Conservation (phyloP, 2,113 vertebrate genomes). For the Nothoprocta perdicaria region DNA sequence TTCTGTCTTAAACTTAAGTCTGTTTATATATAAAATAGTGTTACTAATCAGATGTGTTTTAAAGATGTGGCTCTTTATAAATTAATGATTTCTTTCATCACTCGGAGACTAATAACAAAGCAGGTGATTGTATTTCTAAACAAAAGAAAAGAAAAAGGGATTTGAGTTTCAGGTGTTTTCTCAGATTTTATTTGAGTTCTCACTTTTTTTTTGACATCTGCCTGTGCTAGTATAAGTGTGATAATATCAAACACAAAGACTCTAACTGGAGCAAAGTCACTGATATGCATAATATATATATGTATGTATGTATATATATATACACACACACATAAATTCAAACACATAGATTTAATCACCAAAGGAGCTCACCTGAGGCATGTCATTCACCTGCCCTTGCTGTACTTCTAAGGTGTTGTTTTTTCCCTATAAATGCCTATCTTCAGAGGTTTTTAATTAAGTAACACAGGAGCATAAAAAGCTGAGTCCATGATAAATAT, state of each 20-base stretch:
- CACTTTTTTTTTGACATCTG: not conserved
- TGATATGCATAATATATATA: not conserved
- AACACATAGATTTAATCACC: not conserved
- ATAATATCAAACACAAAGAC: not conserved
- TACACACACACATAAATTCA: not conserved
- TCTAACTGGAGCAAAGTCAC: not conserved
- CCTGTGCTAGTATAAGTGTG: not conserved
- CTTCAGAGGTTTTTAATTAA: conserved; percentile 1
- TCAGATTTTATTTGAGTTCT: not conserved
- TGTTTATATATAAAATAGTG: not conserved
- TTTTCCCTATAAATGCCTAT: not conserved
- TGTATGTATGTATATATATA: not conserved
- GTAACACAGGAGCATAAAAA: not conserved
- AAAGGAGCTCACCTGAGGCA: not conserved
- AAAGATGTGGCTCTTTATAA: not conserved
- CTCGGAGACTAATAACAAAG: not conserved
- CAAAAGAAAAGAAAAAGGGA: not conserved
- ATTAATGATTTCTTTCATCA: not conserved
- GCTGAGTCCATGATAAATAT: not conserved
- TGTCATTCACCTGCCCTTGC: not conserved
- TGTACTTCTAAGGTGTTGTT: not conserved
- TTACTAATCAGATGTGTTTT: not conserved
- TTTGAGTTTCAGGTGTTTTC: not conserved
- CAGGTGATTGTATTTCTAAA: not conserved
- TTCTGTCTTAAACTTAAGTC: not conserved